phyloP scores from a whole-genome alignment of 1,140 invertebrate species.

The Scylla paramamosain region DNA sequence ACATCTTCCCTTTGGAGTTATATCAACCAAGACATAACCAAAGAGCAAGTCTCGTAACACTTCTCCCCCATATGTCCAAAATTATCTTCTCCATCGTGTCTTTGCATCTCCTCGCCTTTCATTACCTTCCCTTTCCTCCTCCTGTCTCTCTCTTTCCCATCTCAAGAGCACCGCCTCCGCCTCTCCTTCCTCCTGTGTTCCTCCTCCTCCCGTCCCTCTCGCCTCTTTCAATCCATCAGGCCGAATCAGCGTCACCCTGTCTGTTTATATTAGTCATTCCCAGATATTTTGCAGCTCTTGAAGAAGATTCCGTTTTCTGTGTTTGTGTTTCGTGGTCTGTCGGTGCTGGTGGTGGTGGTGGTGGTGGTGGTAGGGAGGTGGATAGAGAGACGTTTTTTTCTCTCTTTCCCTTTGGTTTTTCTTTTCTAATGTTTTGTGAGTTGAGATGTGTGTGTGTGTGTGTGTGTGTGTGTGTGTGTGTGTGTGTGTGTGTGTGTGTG shows the following conservation, averaged over 20 bases:
- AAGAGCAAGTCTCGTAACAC: background rate
- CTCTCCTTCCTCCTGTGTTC: background rate
- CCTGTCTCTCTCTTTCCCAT: background rate
- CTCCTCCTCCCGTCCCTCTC: background rate
- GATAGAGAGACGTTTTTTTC: background rate
- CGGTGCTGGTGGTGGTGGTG: background rate
- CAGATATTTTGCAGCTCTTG: background rate
- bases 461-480: constrained; percentile 29
- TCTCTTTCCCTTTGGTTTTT: background rate
- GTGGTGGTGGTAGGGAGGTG: background rate
- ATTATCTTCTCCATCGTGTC: background rate
- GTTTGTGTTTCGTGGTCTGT: background rate
- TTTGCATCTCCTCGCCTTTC: background rate
- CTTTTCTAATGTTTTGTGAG: background rate
- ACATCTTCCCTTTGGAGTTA: background rate
- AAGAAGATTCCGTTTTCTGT: background rate
- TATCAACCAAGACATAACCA: background rate
- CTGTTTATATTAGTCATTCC: constrained; percentile 1
- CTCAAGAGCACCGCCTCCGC: too few species aligned
- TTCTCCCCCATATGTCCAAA: background rate
- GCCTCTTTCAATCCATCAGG: background rate
- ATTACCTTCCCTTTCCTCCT: background rate
- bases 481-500: constrained; percentile 29
- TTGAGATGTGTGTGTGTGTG: background rate
- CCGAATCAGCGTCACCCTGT: background rate